Evolutionary conservation across 2,797 vertebrate species (phyloP), one percentile per base, ranked within the genome.

Genomic region (Chloroceryle amazona): DNA sequence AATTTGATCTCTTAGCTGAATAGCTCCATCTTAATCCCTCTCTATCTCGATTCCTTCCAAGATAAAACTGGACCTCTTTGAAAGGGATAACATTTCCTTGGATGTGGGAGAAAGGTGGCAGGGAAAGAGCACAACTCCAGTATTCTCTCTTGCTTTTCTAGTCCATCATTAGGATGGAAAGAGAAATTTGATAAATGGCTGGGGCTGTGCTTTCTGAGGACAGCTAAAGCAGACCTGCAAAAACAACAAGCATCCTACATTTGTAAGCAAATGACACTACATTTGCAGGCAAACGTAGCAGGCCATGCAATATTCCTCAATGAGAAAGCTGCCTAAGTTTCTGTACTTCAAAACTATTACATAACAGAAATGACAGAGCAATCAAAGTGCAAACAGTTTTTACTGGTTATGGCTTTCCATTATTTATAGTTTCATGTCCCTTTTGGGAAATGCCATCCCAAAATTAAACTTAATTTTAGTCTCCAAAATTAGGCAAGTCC

Each of bases 381-480:
- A 86, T 90, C 70, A 89, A 95, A 95, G 90, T 13, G 31, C 58
- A 93, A 95, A 81, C 51, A 49, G 18, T 84, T 96, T 86, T 91
- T 70, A 73, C 81, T 73, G 60, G 82, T 80, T 94, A 91, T 0
- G 0, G 63, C 17, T 89, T 90, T 84, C 76, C 29, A 70, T 84
- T 96, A 96, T 96, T 95, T 96, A 96, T 96, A 96, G 80, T 31
- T 89, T 90, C 52, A 42, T 85, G 76, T 92, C 66, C 91, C 95
- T 84, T 95, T 86, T 55, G 93, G 90, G 91, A 97, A 94, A 96
- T 93, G 95, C 80, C 88, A 96, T 94, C 88, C 88, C 90, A 73
- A 95, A 97, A 96, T 96, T 93, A 96, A 95, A 95, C 83, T 95
- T 95, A 89, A 97, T 95, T 97, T 97, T 93, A 49, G 58, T 73